Conservation (phyloP, 2,888 invertebrate species). For the Euzetes globulus region DNA sequence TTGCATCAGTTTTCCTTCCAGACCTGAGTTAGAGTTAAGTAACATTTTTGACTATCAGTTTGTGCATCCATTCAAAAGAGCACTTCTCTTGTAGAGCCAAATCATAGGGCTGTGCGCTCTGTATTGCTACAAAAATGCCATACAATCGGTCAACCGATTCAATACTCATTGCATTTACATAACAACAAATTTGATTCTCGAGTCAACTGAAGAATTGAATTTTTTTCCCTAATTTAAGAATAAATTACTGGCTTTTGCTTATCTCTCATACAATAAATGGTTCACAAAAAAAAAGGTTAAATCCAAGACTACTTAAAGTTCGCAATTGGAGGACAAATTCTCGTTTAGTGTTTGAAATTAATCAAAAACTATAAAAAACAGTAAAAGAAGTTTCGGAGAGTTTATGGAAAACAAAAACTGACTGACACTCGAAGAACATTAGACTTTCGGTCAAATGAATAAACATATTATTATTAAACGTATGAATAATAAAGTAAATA, state of each 20-base stretch:
- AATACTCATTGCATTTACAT: conserved; percentile 15
- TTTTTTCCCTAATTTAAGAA: neutral
- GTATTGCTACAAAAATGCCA: neutral
- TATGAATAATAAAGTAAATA: too few relatives aligned
- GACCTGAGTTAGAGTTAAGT: neutral
- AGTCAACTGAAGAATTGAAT: neutral
- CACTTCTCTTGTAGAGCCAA: neutral
- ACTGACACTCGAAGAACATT: too few relatives aligned
- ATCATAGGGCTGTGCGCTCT: neutral
- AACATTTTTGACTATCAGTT: conserved; percentile 9
- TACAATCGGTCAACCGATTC: conserved; percentile 25
- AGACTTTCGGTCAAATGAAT: too few relatives aligned
- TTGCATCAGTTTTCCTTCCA: neutral
- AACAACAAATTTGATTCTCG: neutral
- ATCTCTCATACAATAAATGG: neutral
- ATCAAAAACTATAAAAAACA: too few relatives aligned
- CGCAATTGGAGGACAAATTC: too few relatives aligned
- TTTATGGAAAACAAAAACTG: too few relatives aligned
- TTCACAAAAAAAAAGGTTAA: neutral
- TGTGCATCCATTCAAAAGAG: conserved; percentile 18
- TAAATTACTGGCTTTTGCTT: neutral
- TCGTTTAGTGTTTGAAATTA: too few relatives aligned
- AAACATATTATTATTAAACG: too few relatives aligned
- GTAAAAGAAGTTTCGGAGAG: too few relatives aligned
- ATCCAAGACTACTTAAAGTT: neutral